Base-by-base conservation (phyloP, 2,797 vertebrate species). In the Sternarchorhynchus goeldii region DNA sequence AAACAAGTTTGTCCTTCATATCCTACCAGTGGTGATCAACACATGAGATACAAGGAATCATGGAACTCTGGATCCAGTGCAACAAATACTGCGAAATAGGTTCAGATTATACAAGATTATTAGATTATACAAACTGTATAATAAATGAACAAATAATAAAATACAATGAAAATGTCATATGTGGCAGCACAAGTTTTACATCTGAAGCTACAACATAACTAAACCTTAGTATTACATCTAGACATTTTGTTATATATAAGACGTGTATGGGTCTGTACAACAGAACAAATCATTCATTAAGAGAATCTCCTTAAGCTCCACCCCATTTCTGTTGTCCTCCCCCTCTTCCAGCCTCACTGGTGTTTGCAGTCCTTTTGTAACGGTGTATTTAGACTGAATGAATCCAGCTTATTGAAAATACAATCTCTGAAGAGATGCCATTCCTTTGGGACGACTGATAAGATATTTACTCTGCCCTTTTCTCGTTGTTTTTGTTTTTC, bases 261-360 rank as follows among this genome's bases (percentile, higher is more conserved):
- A 85, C 83, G 84, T 83, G 76, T 83, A 73, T 83, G 77, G 84
- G 66, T 84, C 81, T 89, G 87, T 89, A 88, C 87, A 89, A 91
- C 88, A 92, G 90, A 90, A 91, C 90, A 91, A 87, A 92, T 92
- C 89, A 93, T 94, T 94, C 90, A 90, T 92, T 91, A 91, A 29
- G 62, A 83, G 68, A 80, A 76, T 68, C 74, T 76, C 41, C 62
- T 70, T 65, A 55, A 75, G 25, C 75, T 50, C 58, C 65, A 88
- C 82, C 87, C 86, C 36, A 74, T 69, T 84, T 73, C 79, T 82
- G 31, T 60, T 32, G 34, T 62, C 82, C 75, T 60, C 60, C 56
- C 75, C 65, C 17, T 20, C 21, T n/a, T 32, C 57, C 3, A 41
- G 73, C 86, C 86, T 76, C 78, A 85, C 85, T 88, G 87, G 88